phyloP scores from a whole-genome alignment of 2,797 vertebrate genomes.

The Platyrinchus mystaceus region DNA sequence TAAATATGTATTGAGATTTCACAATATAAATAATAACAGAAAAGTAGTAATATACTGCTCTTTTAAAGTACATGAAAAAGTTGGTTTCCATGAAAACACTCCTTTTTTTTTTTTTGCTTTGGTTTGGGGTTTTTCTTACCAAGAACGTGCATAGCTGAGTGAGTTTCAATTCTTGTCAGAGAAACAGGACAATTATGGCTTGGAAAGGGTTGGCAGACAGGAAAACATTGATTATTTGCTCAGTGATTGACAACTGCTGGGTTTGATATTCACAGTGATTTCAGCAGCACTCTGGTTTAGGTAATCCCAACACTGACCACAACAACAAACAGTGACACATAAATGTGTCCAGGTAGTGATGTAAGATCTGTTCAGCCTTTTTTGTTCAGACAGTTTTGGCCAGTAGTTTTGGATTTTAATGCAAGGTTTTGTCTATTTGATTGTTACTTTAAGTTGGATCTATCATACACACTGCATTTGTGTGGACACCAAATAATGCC shows the following conservation, averaged over 20 bases:
- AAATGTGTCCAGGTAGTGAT: rapidly evolving
- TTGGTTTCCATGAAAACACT: neutral
- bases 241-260: neutral
- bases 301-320: neutral
- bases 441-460: neutral
- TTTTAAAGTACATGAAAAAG: neutral
- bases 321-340: neutral
- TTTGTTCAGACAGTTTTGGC: neutral
- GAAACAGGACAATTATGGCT: neutral
- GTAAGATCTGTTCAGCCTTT: neutral
- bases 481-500: neutral
- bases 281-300: neutral
- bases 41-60: neutral
- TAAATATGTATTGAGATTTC: neutral
- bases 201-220: neutral
- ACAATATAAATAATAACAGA: constrained; percentile 2
- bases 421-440: neutral
- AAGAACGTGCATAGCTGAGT: neutral
- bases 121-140: neutral
- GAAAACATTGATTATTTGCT: neutral
- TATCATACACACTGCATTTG: neutral
- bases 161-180: neutral
- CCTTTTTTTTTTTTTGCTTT: neutral
- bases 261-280: neutral
- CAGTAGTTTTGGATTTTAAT: neutral